Base-by-base conservation (phyloP, 2,797 vertebrate genomes). In the Enteromius viviparus region DNA sequence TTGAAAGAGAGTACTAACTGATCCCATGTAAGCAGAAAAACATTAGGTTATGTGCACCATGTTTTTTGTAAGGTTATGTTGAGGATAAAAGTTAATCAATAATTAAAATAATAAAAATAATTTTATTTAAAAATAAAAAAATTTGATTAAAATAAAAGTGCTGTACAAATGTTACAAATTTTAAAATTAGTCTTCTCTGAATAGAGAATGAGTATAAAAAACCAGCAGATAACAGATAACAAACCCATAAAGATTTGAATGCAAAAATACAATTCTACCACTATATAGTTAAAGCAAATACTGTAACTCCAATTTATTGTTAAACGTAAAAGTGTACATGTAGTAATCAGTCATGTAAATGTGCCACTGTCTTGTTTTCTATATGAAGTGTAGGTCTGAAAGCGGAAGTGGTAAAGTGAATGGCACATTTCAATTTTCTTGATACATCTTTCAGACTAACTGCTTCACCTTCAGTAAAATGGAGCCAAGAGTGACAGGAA, bases 401-500 rank as follows among this genome's bases (percentile, higher is more conserved):
- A 83, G 82, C 23, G 55, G 74, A 83, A 71, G 75, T 58, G 82
- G 51, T 83, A 51, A 15, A 74, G 4, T 76, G 42, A 72, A 70
- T 71, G 75, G 71, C 58, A 85, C 84, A 51, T 49, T 71, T 82
- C 23, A 42, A 19, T 70, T 76, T 69, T 51, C 80, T 82, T 53
- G 29, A 65, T 49, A n/a, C 32, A 42, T 82, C 70, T 76, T 82
- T 82, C n/a, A 70, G 64, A 78, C n/a, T 69, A 69, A 70, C 64
- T 78, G 65, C 64, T 76, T 78, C 49, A 83, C 74, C 66, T 78
- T 64, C 75, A 69, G 49, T 62, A 71, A 64, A 81, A 77, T 37
- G 42, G 69, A 60, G 47, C 19, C 71, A 51, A 82, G 45, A 72
- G 62, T 45, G 45, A 83, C 86, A 89, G 88, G 88, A 89, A 89